A percentile compares a stretch with the other conserved stretches of the same genome.
These are phyloP conservation scores for Takifugu bimaculatus DNA, from an alignment of 2,113 vertebrate genomes.

Conservation along the genomic window DNA sequence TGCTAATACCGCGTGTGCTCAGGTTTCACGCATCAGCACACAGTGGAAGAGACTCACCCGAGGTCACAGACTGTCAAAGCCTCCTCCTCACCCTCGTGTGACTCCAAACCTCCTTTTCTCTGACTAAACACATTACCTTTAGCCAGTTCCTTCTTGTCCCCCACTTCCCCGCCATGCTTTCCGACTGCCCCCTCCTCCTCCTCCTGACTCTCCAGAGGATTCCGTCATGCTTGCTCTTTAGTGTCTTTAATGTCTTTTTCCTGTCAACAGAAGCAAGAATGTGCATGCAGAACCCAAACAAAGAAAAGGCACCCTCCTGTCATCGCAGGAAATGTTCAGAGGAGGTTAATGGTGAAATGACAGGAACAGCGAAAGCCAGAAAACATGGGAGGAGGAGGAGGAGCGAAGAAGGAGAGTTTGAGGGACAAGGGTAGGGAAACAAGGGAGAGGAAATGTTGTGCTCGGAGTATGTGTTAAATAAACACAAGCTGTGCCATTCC, in stretches of 20 bases:
- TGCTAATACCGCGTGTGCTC: constrained; percentile 75
- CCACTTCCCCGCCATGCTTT: constrained; percentile 11
- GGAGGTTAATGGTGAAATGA: constrained; percentile 36
- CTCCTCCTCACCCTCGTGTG: constrained; percentile 27
- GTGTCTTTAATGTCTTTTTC: constrained; percentile 71
- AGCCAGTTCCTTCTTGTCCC: constrained; percentile 22
- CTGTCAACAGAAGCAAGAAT: constrained; percentile 70
- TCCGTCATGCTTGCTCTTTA: constrained; percentile 66
- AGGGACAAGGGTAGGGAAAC: constrained; percentile 26
- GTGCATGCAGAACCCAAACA: constrained; percentile 62
- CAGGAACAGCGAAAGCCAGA: constrained; percentile 37
- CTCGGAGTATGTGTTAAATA: constrained; percentile 19
- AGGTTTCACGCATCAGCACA: constrained; percentile 75
- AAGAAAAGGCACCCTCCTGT: constrained; percentile 69
- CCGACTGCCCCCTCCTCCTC: constrained; percentile 12
- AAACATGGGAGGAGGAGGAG: constrained; percentile 39
- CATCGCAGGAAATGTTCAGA: constrained; percentile 63
- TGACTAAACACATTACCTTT: constrained; percentile 59
- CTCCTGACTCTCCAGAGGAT: constrained; percentile 55
- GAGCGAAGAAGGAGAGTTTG: constrained; percentile 43
- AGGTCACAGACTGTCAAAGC: constrained; percentile 68
- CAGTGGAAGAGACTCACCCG: constrained; percentile 68
- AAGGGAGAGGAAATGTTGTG: constrained; percentile 20
- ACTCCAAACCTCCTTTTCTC: constrained; percentile 56
- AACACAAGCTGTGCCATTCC: constrained; percentile 14